Base-by-base conservation (phyloP, 2,113 vertebrate genomes). In the Hyla sarda region DNA sequence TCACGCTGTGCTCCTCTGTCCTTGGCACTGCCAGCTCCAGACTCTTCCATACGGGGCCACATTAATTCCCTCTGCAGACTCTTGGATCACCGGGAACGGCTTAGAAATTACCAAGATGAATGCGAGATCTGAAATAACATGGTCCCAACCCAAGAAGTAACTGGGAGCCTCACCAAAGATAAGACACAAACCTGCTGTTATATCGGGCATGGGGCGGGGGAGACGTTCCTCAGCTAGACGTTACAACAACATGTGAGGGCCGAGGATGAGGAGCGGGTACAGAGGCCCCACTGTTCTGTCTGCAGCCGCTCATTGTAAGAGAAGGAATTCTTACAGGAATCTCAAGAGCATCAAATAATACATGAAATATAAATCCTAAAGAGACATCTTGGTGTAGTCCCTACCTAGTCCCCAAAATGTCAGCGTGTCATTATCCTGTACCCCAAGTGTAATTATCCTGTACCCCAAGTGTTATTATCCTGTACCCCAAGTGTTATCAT, bases 81-180 rank as follows among this genome's bases (percentile, higher is more conserved):
- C n/a, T 19, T 50, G 73, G 30, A 48, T 54, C 60, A 30, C 74
- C 7, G 12, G 78, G 37, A n/a, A 81, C 11, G 52, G 62, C 67
- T 71, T 56, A 58, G n/a, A 72, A 72, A 80, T 73, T 17, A 30
- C 77, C 77, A 48, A 23, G 48, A 45, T 80, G 32, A 79, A 81
- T 86, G 75, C 32, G 9, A 78, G 32, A 16, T 30, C 54, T 73
- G 52, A 25, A 23, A 72, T 77, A 45, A 52, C 67, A 72, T 48
- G 12, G 28, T 45, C 19, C 41, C 45, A 30, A 45, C 34, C 50
- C 21, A n/a, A 41, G 3, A 19, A 60, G 34, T 3, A 10, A 23
- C 37, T 60, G 78, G 85, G 85, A 82, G 74, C 5, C 11, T 60
- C 52, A 82, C 77, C 67, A 58, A 87, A 80, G 67, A 87, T 81